Conservation (phyloP, 2,888 invertebrate species). For the Cataglyphis cursor region DNA sequence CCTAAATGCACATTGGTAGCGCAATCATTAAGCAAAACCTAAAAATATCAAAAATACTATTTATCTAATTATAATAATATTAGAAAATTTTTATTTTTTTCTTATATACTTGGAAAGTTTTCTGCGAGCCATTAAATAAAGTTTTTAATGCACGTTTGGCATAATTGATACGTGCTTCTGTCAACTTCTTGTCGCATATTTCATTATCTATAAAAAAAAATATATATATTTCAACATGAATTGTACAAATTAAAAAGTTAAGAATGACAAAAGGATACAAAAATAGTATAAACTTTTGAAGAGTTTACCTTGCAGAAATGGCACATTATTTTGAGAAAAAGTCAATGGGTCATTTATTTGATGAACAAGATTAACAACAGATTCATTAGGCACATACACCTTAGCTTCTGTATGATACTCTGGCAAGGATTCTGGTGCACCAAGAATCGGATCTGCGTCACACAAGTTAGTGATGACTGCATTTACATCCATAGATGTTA, state of each 20-base stretch:
- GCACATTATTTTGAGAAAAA: conserved; percentile 80
- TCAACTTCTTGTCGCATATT: conserved; percentile 80
- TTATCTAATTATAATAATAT: background rate
- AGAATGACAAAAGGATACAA: background rate
- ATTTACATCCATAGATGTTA: conserved; percentile 83
- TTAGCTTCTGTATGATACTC: conserved; percentile 84
- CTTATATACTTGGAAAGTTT: conserved; percentile 83
- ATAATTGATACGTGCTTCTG: conserved; percentile 83
- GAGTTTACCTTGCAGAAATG: conserved; percentile 82
- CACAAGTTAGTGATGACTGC: conserved; percentile 84
- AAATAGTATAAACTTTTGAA: conserved; percentile 14
- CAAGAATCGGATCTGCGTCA: conserved; percentile 84
- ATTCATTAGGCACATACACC: conserved; percentile 84
- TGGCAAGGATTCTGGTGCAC: conserved; percentile 82
- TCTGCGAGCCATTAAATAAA: conserved; percentile 85
- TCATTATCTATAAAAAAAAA: conserved; percentile 80
- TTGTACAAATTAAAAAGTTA: background rate
- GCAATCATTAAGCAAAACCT: conserved; percentile 85
- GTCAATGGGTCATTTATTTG: conserved; percentile 80
- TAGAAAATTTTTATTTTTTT: background rate
- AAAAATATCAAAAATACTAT: background rate
- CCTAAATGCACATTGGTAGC: conserved; percentile 82
- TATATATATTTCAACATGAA: background rate
- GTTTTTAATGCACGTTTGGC: conserved; percentile 85
- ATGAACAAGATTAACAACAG: conserved; percentile 80